Conservation (phyloP, 2,888 invertebrate species). For the Operophtera brumata region DNA sequence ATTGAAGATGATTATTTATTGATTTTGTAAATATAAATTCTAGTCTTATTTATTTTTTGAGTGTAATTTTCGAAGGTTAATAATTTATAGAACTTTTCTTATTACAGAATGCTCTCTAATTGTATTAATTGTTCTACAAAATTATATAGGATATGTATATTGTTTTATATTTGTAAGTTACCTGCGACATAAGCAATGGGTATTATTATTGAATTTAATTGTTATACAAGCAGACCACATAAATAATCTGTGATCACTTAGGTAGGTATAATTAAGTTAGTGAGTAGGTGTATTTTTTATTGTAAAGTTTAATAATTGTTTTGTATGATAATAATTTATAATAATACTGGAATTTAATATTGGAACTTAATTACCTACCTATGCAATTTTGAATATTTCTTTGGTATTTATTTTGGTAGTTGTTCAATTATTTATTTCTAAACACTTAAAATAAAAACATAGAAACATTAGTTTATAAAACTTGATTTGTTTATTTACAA, state of each 20-base stretch:
- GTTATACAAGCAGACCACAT: background rate
- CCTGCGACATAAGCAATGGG: background rate
- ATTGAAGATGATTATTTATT: constrained; percentile 2
- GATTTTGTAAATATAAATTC: constrained; percentile 21
- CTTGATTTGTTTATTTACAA: constrained; percentile 11
- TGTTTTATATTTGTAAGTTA: background rate
- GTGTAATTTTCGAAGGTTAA: no score
- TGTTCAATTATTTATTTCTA: background rate
- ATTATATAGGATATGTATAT: background rate
- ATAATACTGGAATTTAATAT: no score
- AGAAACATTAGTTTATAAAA: background rate
- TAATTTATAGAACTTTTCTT: no score
- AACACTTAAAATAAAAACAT: background rate
- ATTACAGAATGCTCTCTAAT: no score
- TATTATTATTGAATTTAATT: no score
- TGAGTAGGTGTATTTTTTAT: background rate
- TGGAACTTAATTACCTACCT: background rate
- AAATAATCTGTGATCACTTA: constrained; percentile 14
- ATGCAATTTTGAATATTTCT: background rate
- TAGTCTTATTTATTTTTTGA: constrained; percentile 26
- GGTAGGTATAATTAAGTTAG: background rate
- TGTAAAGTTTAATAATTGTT: background rate
- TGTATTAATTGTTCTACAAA: no score
- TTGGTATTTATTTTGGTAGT: no score
- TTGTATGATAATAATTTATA: background rate